Conservation (phyloP, 2,888 invertebrate species). For the Phymatocera aterrima region DNA sequence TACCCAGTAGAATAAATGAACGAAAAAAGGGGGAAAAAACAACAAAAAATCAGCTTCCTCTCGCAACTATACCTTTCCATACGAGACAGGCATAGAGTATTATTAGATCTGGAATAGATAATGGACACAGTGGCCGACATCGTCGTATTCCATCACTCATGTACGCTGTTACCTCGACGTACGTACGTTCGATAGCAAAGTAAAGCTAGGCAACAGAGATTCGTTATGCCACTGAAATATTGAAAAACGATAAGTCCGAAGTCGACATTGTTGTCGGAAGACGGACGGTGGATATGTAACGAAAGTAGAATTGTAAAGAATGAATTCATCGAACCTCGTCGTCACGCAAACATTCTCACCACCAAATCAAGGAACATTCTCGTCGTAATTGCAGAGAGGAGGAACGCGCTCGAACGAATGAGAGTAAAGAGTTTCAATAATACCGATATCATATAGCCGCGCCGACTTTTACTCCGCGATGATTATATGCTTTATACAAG, state of each 20-base stretch:
- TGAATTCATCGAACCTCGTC: no score
- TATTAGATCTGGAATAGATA: conserved; percentile 45
- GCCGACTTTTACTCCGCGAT: neutral
- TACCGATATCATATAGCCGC: no score
- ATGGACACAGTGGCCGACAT: conserved; percentile 43
- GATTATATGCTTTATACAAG: neutral
- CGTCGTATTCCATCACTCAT: neutral
- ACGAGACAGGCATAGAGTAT: conserved; percentile 41
- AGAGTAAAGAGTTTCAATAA: neutral
- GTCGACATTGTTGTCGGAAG: neutral
- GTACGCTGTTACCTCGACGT: neutral
- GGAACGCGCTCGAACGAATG: neutral
- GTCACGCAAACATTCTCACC: neutral
- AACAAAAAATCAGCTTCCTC: conserved; percentile 4
- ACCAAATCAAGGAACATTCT: neutral
- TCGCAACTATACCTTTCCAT: conserved; percentile 43
- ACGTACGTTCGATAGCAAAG: neutral
- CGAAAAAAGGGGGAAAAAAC: neutral
- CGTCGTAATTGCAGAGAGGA: neutral
- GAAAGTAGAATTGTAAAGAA: no score
- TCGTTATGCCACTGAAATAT: neutral
- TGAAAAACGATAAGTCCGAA: neutral
- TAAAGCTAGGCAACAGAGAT: neutral
- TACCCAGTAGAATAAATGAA: neutral
- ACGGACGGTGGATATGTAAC: no score